A percentile compares a stretch with the other conserved stretches of the same genome.
Conservation (phyloP, 2,113 vertebrate genomes). For the Clarias macrocephalus region DNA sequence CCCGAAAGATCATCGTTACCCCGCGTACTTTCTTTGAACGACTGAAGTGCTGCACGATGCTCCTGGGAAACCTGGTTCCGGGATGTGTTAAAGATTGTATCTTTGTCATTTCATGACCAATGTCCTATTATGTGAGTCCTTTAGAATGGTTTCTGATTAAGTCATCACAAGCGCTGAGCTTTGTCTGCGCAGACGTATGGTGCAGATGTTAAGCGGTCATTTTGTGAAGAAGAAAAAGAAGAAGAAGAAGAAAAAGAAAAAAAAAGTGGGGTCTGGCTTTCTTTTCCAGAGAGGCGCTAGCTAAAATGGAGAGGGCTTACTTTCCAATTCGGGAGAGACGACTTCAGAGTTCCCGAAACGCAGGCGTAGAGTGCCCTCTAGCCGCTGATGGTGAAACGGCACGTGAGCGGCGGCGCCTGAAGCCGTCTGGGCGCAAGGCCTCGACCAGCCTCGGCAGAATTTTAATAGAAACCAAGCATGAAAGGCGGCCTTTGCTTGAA, state of each 20-base stretch:
- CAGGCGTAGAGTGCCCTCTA: constrained; percentile 90
- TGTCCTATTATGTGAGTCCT: not conserved
- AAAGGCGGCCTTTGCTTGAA: constrained; percentile 81
- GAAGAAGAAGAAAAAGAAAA: not conserved
- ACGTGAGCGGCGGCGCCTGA: constrained; percentile 48
- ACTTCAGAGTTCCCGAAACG: constrained; percentile 56
- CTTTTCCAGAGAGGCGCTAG: constrained; percentile 49
- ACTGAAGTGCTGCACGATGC: not conserved
- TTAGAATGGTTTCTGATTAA: constrained; percentile 10
- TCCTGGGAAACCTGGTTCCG: not conserved
- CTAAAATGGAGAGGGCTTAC: constrained; percentile 70
- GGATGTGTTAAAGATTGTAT: not conserved
- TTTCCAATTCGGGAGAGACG: constrained; percentile 18
- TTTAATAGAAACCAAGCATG: constrained; percentile 80
- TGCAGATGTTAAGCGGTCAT: constrained; percentile 60
- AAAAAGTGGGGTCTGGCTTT: constrained; percentile 39
- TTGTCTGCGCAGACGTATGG: not conserved
- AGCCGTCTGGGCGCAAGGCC: constrained; percentile 58
- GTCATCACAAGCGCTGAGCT: not conserved
- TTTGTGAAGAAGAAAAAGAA: constrained; percentile 58
- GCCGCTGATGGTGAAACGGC: constrained; percentile 78
- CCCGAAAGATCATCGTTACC: constrained; percentile 22
- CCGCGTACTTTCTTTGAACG: not conserved
- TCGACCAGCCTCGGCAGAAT: constrained; percentile 69
- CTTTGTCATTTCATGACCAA: not conserved